Percentiles rank a stretch among this genome's conserved stretches.
Evolutionary conservation across 2,888 invertebrate species (phyloP).

Genomic region (Tinea pellionella): DNA sequence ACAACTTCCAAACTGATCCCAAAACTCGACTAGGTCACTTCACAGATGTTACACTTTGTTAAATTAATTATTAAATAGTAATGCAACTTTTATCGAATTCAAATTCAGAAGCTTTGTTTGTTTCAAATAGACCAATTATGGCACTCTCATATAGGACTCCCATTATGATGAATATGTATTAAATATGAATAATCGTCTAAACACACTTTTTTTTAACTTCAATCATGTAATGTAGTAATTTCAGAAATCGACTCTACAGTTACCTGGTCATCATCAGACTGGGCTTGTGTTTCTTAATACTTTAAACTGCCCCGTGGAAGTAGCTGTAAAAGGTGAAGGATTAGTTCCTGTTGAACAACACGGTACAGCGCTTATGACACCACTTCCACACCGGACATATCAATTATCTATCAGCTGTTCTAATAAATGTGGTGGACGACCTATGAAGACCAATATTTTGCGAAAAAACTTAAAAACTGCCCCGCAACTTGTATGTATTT

Average conservation of each 20-base stretch:
- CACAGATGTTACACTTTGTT: too few species aligned
- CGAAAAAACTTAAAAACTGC: conserved; percentile 35
- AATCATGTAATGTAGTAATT: too few species aligned
- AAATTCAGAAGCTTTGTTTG: too few species aligned
- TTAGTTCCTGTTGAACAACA: conserved; percentile 38
- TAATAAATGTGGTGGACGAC: conserved; percentile 40
- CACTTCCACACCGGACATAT: conserved; percentile 35
- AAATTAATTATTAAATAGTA: too few species aligned
- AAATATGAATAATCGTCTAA: too few species aligned
- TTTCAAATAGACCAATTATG: too few species aligned
- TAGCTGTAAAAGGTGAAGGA: conserved; percentile 39
- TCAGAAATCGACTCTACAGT: conserved; percentile 54
- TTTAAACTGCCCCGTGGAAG: conserved; percentile 66
- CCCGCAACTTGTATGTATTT: conserved; percentile 35
- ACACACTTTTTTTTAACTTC: too few species aligned
- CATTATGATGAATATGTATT: too few species aligned
- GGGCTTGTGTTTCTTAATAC: conserved; percentile 74
- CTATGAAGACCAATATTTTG: conserved; percentile 32
- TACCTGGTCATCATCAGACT: conserved; percentile 46
- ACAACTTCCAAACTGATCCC: too few species aligned
- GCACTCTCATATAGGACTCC: too few species aligned
- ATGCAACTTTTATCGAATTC: too few species aligned
- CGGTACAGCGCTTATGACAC: conserved; percentile 50
- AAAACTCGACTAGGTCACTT: neutral
- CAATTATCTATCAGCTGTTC: conserved; percentile 31